A percentile compares a stretch with the other conserved stretches of the same genome.
phyloP scores from a whole-genome alignment of 2,888 invertebrate species.

The Herminia tarsipennalis region DNA sequence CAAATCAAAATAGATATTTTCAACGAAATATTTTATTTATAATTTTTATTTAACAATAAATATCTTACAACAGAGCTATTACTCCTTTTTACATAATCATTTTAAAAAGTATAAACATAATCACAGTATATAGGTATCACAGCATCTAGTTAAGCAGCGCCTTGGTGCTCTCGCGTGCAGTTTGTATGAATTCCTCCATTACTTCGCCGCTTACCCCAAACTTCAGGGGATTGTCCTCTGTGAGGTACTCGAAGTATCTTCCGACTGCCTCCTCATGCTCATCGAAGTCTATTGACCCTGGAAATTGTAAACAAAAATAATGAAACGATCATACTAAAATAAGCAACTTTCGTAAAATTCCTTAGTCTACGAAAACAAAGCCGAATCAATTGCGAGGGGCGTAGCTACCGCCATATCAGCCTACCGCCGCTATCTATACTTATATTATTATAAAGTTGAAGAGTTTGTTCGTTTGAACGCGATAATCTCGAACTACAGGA shows the following conservation, averaged over 20 bases:
- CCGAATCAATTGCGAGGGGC: no score
- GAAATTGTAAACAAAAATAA: constrained; percentile 20
- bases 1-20: no score
- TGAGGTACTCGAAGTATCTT: constrained; percentile 68
- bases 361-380: no score
- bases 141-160: constrained; percentile 48
- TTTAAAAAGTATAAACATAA: constrained; percentile 37
- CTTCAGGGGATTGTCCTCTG: constrained; percentile 72
- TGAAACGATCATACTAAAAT: no score
- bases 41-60: constrained; percentile 1
- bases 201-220: constrained; percentile 73
- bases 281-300: constrained; percentile 72
- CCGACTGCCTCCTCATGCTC: constrained; percentile 76
- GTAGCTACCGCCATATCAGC: no score
- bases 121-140: constrained; percentile 41
- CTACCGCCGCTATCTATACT: no score
- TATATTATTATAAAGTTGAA: no score
- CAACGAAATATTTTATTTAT: no score
- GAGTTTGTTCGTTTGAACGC: no score
- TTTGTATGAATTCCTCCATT: constrained; percentile 74
- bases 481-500: no score
- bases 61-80: constrained; percentile 5
- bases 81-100: neutral
- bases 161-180: constrained; percentile 68
- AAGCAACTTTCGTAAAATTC: no score